Base-by-base conservation (phyloP, 2,113 vertebrate genomes). In the Daboia siamensis region DNA sequence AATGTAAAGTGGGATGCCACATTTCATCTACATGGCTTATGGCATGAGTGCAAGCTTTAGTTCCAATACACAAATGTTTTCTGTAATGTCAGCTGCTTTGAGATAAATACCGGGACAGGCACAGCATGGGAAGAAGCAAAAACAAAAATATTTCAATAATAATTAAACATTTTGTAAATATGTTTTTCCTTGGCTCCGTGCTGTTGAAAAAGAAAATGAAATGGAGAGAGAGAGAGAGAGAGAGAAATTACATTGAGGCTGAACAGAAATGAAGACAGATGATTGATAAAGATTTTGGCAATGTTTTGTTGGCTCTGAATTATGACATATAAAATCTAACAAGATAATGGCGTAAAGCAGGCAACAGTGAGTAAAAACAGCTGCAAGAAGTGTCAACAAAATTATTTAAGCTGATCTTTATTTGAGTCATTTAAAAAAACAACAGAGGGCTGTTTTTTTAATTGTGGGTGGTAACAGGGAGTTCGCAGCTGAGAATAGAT, bases 371-470 rank as follows among this genome's bases (percentile, higher is more conserved):
- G n/a, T 48, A 80, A 80, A 89, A 93, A 84, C 86, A 93, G 44
- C 54, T 91, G 86, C 54, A 91, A 93, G 90, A 84, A 51, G 91
- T 88, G 64, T 29, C 52, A 93, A 84, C 84, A 59, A 84, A 93
- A 86, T 93, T 93, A 93, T 84, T 91, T 93, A 91, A 80, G 80
- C 86, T 88, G 80, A 90, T 85, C 29, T 93, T 93, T 87, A 90
- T 93, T n/a, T 88, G 90, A 91, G 64, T 88, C 51, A 84, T 91
- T 26, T 24, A 88, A 80, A 88, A 88, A 90, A 17, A 88, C 39
- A 39, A 39, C 29, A 59, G 69, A 87, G 39, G 52, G 52, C 39
- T 87, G 52, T 61, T 87, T 93, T 87, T 48, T 87, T 48, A 74
- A 26, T 39, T 57, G 48, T 54, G 52, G 85, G 12, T 88, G 52